Base-by-base conservation (phyloP, 1,140 invertebrate species). In the Drosophila oshimai region DNA sequence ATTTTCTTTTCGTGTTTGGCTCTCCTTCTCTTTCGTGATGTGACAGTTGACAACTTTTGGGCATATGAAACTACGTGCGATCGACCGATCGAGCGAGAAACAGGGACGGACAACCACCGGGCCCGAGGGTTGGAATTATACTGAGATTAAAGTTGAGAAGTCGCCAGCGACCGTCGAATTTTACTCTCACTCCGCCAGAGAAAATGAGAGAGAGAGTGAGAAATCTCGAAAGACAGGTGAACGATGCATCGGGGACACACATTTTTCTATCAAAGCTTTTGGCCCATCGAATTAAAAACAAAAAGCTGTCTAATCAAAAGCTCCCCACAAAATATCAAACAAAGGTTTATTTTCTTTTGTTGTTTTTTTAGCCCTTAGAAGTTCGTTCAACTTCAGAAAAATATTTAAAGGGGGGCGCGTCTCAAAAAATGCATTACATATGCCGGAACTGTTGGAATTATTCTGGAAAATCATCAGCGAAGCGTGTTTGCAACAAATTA, bases 41-140 rank as follows among this genome's bases (percentile, higher is more conserved):
- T 53, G 39, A 78, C 36, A 62, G 81, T 79, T 86, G 81, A 80
- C 80, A 84, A 86, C 75, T 87, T 76, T 87, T 81, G 73, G 81
- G 73, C 81, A 53, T 61, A 57, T 47, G 33, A 44, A 46, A 51
- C 20, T 33, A 45, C 15, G 15, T 45, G 7, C 18, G 37, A 62
- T 36, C 34, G 37, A 60, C 20, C 9, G 29, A 41, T 39, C 24
- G 49, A 41, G 47, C 28, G 29, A 34, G 33, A 26, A 36, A 67
- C 42, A 39, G 44, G 26, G 49, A 47, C 44, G 39, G 57, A 37
- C 68, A 57, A 86, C 81, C 81, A 50, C 81, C 75, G 57, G 58
- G 77, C 83, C 68, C 83, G 81, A 86, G 81, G 83, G 81, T 86
- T 86, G 68, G 76, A 87, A 55, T 65, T 49, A 77, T 47, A 86